Evolutionary conservation across 2,797 vertebrate genomes (phyloP), one percentile per base, ranked within the genome.

Genomic region (Salmo trutta): DNA sequence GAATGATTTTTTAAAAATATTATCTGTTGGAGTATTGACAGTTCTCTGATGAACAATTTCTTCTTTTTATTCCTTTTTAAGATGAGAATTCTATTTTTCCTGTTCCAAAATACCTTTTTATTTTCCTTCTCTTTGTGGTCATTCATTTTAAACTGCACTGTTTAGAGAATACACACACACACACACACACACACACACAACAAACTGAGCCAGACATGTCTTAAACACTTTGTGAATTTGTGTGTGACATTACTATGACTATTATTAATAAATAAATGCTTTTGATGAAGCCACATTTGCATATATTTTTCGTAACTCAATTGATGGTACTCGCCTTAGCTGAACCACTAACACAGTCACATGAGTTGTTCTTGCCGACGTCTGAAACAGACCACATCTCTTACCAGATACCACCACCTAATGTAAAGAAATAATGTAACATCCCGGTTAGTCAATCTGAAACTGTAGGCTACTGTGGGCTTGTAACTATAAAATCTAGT

Each of bases 201-300:
- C 91, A 93, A 95, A 94, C 95, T 96, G 95, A 96, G 95, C 95
- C 95, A 96, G 94, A 94, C 90, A 91, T 94, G 95, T 96, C 95
- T 96, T 95, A 95, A 95, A 95, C 93, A 94, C 93, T 97, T 91
- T 93, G 95, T 97, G 96, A 96, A 95, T 94, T 96, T 95, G 95
- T 97, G 95, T 97, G 95, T 97, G 96, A 96, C 93, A 93, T 96
- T 96, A 95, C 93, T 95, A 96, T 95, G 93, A 95, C 93, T 94
- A 47, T 47, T 95, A 94, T 94, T 93, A 95, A 96, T 95, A 96
- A 96, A 97, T 92, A 96, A 97, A 97, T 92, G 89, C 91, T 95
- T 95, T 95, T 95, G 93, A 95, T 95, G 94, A 94, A 95, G 88
- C 88, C 88, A 91, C 78, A 82, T 31, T 27, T 33, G 14, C 29